A percentile compares a stretch with the other conserved stretches of the same genome.
Evolutionary conservation across 2,888 invertebrate genomes (phyloP).

Genomic region (Bellardia bayeri): DNA sequence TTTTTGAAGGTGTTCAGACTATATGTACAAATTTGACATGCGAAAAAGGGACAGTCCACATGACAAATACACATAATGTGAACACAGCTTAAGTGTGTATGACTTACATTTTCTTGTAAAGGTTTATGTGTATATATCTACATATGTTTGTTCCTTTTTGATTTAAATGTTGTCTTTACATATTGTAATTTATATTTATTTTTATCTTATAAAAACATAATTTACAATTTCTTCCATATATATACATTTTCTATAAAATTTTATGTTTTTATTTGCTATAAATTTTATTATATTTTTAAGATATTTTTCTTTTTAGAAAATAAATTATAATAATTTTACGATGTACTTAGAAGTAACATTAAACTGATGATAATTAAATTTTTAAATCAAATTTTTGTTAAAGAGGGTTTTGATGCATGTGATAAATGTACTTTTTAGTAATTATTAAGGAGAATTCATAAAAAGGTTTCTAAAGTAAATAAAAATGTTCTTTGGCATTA

Average conservation of each 20-base stretch:
- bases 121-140: not conserved
- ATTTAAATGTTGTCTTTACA: not conserved
- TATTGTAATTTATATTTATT: not conserved
- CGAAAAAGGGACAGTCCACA: no score
- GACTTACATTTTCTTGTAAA: not conserved
- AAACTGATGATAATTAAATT: not conserved
- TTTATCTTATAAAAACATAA: not conserved
- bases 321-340: not conserved
- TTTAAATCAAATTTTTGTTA: no score
- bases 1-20: no score
- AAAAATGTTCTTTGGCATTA: no score
- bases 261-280: not conserved
- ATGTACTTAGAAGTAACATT: not conserved
- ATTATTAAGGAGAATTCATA: no score
- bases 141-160: not conserved
- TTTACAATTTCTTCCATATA: not conserved
- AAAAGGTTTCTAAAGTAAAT: no score
- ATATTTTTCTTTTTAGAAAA: not conserved
- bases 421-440: no score
- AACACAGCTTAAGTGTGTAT: no score
- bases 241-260: not conserved
- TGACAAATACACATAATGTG: no score
- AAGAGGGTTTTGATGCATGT: no score
- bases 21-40: no score
- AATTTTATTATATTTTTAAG: not conserved